Conservation (phyloP, 2,797 vertebrate species). For the Anguilla marmorata region DNA sequence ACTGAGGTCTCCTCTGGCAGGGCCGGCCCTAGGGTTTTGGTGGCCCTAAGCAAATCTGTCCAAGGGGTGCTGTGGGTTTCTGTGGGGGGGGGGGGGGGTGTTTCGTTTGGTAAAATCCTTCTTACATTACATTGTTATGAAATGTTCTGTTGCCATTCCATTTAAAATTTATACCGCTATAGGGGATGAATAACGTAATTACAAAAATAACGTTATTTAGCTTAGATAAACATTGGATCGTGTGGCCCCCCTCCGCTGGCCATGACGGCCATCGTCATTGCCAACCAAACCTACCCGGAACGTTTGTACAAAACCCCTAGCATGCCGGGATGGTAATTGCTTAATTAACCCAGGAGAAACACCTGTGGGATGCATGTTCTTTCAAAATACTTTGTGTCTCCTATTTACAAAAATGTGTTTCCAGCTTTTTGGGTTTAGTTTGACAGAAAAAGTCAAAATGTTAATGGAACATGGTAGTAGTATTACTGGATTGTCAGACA, state of each 20-base stretch:
- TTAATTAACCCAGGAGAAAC: not conserved
- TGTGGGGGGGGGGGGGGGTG: no score
- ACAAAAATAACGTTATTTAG: no score
- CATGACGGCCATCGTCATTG: no score
- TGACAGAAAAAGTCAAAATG: not conserved
- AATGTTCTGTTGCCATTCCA: no score
- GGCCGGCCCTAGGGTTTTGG: no score
- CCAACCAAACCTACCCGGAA: not conserved
- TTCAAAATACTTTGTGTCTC: not conserved
- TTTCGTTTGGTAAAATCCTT: no score
- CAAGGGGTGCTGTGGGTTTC: no score
- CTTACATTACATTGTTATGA: no score
- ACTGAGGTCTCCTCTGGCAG: not conserved
- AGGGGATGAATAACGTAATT: no score
- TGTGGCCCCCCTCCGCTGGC: no score
- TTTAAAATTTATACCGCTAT: no score
- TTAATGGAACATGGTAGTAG: not conserved
- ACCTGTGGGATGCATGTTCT: not conserved
- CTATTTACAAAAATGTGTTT: not conserved
- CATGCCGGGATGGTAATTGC: not conserved
- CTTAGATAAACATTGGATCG: no score
- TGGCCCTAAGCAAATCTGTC: not conserved
- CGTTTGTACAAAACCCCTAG: not conserved
- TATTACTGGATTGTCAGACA: not conserved
- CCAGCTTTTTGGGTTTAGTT: not conserved